Evolutionary conservation across 2,888 invertebrate species (phyloP).

Genomic region (Drosophila diplacantha): DNA sequence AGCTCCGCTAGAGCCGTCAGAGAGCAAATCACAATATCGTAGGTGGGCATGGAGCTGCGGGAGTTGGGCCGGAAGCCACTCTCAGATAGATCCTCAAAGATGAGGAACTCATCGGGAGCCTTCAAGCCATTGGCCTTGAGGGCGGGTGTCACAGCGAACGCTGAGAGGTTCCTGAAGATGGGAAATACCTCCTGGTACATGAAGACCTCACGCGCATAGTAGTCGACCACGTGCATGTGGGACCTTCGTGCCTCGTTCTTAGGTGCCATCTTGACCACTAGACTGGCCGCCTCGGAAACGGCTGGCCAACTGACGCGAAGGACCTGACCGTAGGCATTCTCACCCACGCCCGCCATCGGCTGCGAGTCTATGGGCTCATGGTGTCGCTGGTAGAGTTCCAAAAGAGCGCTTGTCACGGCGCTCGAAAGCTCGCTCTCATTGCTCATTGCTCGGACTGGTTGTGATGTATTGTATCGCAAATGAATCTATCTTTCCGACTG

Average conservation of each 20-base stretch:
- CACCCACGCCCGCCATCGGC: constrained; percentile 41
- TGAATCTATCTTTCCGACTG: constrained; percentile 27
- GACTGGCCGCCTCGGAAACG: neutral
- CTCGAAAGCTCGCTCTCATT: constrained; percentile 24
- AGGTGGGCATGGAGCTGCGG: constrained; percentile 75
- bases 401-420: constrained; percentile 16
- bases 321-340: constrained; percentile 43
- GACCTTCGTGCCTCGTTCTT: constrained; percentile 64
- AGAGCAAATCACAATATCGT: constrained; percentile 75
- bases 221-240: constrained; percentile 66
- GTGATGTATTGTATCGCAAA: constrained; percentile 1
- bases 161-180: constrained; percentile 42
- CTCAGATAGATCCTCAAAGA: constrained; percentile 66
- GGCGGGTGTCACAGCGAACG: constrained; percentile 47
- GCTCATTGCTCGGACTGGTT: constrained; percentile 22
- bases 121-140: constrained; percentile 56
- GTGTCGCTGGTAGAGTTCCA: constrained; percentile 27
- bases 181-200: constrained; percentile 66
- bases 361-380: constrained; percentile 16
- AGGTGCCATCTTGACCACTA: constrained; percentile 70
- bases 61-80: constrained; percentile 58
- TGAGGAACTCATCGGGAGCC: constrained; percentile 64
- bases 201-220: constrained; percentile 69
- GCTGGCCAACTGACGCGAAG: constrained; percentile 37
- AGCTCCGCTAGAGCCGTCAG: constrained; percentile 78